A percentile compares a stretch with the other conserved stretches of the same genome.
phyloP scores from a whole-genome alignment of 2,888 invertebrate genomes.

The Lasioglossum oenotherae region DNA sequence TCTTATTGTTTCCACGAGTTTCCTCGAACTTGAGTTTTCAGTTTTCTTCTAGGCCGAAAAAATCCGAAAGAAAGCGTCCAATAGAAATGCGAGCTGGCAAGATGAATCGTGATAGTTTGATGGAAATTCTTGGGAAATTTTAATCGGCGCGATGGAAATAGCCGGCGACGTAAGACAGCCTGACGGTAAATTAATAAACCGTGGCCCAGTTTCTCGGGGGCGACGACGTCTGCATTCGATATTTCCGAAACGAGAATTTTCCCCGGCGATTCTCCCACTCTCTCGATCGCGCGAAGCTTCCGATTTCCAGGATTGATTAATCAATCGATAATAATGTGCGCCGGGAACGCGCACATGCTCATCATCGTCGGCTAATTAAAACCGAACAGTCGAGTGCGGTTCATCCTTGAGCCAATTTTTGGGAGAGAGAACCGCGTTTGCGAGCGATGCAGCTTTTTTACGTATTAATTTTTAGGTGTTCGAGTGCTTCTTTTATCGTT shows the following conservation, averaged over 20 bases:
- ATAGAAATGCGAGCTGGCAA: neutral
- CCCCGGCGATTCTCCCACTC: neutral
- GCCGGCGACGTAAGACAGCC: neutral
- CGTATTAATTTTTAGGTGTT: neutral
- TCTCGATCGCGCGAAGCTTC: neutral
- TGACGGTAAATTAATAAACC: slow-evolving; percentile 8
- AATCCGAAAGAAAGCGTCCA: too few species aligned
- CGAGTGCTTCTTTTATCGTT: neutral
- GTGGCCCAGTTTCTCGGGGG: neutral
- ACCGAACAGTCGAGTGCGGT: slow-evolving; percentile 22
- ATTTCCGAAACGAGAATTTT: neutral
- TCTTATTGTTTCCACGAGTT: neutral
- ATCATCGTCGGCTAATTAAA: slow-evolving; percentile 18
- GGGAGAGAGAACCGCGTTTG: neutral
- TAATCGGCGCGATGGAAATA: neutral
- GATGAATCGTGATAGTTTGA: neutral
- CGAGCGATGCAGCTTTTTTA: neutral
- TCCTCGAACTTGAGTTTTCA: neutral
- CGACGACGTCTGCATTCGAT: neutral
- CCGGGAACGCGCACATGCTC: slow-evolving; percentile 8
- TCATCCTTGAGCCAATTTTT: slow-evolving; percentile 24
- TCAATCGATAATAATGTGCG: neutral
- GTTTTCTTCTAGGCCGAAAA: too few species aligned
- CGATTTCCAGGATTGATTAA: slow-evolving; percentile 19
- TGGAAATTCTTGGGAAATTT: neutral